Evolutionary conservation across 2,888 invertebrate species (phyloP), one percentile per base, ranked within the genome.

Genomic region (Synergus laeviventris): DNA sequence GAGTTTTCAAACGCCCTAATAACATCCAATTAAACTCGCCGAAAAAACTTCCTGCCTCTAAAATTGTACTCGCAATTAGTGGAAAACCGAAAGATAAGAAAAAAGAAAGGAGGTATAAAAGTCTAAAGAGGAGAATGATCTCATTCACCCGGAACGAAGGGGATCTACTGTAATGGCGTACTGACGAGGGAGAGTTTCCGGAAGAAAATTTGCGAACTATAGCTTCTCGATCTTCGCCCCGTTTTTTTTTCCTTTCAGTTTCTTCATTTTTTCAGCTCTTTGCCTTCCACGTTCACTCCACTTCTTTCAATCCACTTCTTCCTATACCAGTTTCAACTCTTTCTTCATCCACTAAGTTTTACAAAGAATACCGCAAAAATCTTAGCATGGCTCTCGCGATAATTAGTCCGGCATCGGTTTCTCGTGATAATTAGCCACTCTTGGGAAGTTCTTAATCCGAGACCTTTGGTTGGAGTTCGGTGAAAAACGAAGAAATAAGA

Each of bases 341-440:
- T 81, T 83, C 59, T 75, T 77, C 62, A 76, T 75, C 64, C 31
- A 45, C 49, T 24, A 42, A 79, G 77, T 80, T 80, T 81, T 78
- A 76, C 76, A 76, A 80, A 79, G 79, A 75, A 78, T 77, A 78
- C 79, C 78, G 76, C 80, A 81, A 82, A 84, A 84, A 84, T 84
- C 79, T 76, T 77, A 76, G 78, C 78, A 79, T 80, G 74, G 75
- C 82, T 75, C 78, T 79, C 64, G 81, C 81, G 83, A 83, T 84
- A 83, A 84, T 84, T 83, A 84, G 82, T 78, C 82, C 75, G 76
- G 79, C 81, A 83, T 83, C 77, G 82, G 84, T 83, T 80, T 81
- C 82, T 83, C 82, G 83, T 81, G 83, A 84, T 84, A 84, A 84
- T 84, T 83, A 84, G 84, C 81, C 81, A 83, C 83, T 79, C 76